Conservation (phyloP, 2,888 invertebrate species). For the Dusona sp. region DNA sequence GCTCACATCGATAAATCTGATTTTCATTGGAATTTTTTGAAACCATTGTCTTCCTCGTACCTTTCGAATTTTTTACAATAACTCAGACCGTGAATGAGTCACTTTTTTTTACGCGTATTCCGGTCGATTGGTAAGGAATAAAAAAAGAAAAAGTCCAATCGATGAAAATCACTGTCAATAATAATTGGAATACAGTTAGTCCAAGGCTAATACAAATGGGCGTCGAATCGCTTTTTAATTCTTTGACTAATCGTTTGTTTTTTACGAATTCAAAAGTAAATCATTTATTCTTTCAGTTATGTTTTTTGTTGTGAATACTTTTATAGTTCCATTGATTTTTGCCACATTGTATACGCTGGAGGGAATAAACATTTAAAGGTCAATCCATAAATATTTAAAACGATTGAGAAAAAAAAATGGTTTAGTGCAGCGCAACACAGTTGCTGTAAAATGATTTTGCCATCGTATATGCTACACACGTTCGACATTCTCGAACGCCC, state of each 20-base stretch:
- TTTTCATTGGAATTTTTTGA: neutral
- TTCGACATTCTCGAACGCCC: constrained; percentile 51
- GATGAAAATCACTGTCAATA: neutral
- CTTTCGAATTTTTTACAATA: neutral
- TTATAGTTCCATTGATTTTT: neutral
- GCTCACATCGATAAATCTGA: neutral
- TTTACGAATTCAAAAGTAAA: neutral
- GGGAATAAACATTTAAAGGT: neutral
- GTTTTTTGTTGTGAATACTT: neutral
- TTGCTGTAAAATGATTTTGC: constrained; percentile 24
- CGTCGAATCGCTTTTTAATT: neutral
- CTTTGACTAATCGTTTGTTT: neutral
- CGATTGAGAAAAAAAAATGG: neutral
- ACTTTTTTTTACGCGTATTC: neutral
- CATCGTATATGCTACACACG: constrained; percentile 22
- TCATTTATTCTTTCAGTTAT: neutral
- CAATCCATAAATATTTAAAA: constrained; percentile 1
- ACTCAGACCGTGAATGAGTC: neutral
- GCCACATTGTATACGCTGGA: neutral
- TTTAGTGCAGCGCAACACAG: neutral
- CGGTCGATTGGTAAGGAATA: neutral
- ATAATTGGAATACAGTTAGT: neutral
- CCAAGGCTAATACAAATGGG: neutral
- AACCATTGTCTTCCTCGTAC: neutral
- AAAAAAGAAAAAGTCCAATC: constrained; percentile 8